These are phyloP conservation scores for Berghia stephanieae DNA, from an alignment of 1,140 invertebrate species.

Conservation along the genomic window DNA sequence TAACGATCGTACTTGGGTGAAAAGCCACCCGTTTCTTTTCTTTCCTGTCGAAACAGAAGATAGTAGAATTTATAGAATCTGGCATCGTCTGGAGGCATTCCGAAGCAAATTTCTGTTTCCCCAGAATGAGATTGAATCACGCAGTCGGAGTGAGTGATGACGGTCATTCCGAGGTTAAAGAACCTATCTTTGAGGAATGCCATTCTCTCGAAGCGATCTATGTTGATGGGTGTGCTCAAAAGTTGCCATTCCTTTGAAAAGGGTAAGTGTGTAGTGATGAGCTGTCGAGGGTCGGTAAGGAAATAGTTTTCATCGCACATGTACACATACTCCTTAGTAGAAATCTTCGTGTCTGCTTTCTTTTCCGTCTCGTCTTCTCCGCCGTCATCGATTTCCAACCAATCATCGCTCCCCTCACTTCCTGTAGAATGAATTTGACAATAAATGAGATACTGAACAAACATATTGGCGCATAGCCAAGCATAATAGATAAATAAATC, in stretches of 20 bases:
- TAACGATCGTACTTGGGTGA: conserved; percentile 47
- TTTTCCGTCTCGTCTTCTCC: conserved; percentile 34
- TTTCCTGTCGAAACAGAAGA: conserved; percentile 45
- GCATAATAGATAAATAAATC: no score
- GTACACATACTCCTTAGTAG: conserved; percentile 46
- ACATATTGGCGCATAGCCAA: no score
- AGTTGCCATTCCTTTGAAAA: conserved; percentile 57
- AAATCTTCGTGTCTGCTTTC: conserved; percentile 26
- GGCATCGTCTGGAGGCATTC: conserved; percentile 37
- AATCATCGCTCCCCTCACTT: conserved; percentile 33
- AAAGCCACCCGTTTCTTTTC: conserved; percentile 34
- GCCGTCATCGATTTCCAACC: conserved; percentile 33
- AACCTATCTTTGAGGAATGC: conserved; percentile 55
- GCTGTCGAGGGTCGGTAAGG: conserved; percentile 69
- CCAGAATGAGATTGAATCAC: conserved; percentile 38
- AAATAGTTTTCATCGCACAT: conserved; percentile 67
- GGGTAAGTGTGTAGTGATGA: conserved; percentile 70
- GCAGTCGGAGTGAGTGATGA: conserved; percentile 42
- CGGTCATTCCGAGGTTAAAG: conserved; percentile 48
- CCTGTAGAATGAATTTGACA: conserved; percentile 8
- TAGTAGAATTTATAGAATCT: conserved; percentile 50
- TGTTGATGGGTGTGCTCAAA: conserved; percentile 36
- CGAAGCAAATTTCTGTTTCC: conserved; percentile 46
- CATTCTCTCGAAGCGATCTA: conserved; percentile 49
- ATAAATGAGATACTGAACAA: no score